Evolutionary conservation across 2,797 vertebrate genomes (phyloP), one percentile per base, ranked within the genome.

Genomic region (Todus mexicanus): DNA sequence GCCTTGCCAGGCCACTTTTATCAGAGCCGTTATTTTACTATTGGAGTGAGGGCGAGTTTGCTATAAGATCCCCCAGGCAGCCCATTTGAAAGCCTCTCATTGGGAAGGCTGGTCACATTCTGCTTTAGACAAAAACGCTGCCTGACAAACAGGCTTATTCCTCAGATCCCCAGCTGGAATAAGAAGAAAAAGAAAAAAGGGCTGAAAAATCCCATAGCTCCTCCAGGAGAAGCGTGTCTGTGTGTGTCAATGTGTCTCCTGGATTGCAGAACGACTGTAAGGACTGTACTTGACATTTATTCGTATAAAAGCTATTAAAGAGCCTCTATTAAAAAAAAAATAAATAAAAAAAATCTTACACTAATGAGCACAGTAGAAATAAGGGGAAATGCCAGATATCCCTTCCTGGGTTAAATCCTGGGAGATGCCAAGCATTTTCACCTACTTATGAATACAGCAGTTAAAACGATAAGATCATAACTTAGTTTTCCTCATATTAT

Each of bases 91-190:
- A 92, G 88, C 68, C 71, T 48, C 40, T 93, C 87, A 87, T 96
- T 84, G 80, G 71, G 85, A 79, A 96, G 48, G 85, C 94, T 0
- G 2, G 71, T 92, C 94, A 96, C 94, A 93, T 93, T 66, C 87
- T 51, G 4, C 76, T 33, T 42, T 0, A 76, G 83, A 96, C 91
- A 95, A 96, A 96, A 94, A 50, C 2, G 0, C 29, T 88, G 89
- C 66, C 82, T 81, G 66, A 92, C 82, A 92, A 95, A 78, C 82
- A 93, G 79, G 37, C 80, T 84, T 86, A 48, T 82, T 90, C 93
- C 80, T 90, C 20, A 63, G 40, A 88, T 70, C 13, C 29, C 53
- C 0, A 5, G 15, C 51, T 93, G 77, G 47, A 92, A 77, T 43
- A 70, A 31, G 31, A 21, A 10, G 2, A 4, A 47, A 29, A 20